These are phyloP conservation scores for Illadopsis cleaveri DNA, from an alignment of 2,113 vertebrate genomes.

Conservation along the genomic window DNA sequence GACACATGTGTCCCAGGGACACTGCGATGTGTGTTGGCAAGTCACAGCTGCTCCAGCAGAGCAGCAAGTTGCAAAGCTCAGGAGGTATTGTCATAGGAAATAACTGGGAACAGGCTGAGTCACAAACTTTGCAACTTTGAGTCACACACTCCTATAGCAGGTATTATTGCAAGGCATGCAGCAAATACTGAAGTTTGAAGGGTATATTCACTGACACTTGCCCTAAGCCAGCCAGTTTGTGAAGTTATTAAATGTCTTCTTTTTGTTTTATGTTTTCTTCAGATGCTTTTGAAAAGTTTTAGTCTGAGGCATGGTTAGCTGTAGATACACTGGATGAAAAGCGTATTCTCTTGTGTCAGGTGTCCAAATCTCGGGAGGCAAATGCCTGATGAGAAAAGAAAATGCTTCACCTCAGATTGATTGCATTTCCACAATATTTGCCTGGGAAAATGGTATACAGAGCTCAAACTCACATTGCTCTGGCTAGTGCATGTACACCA, in stretches of 20 bases:
- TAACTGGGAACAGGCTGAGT: background rate
- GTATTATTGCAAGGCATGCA: background rate
- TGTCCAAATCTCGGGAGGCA: background rate
- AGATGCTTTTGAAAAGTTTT: background rate
- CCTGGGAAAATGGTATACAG: background rate
- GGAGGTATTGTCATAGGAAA: background rate
- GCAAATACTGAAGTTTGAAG: background rate
- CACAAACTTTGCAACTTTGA: background rate
- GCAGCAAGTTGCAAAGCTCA: background rate
- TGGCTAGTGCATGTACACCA: background rate
- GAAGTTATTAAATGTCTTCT: background rate
- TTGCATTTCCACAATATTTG: background rate
- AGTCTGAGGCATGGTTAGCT: background rate
- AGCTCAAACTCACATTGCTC: background rate
- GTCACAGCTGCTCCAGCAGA: background rate
- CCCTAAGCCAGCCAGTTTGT: background rate
- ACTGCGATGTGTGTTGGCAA: background rate
- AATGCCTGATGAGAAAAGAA: background rate
- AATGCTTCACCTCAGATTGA: background rate
- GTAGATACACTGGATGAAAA: background rate
- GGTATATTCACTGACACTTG: background rate
- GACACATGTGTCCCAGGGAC: fast-evolving
- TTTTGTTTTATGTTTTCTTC: background rate
- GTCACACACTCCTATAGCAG: background rate
- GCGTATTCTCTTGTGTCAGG: background rate